Conservation (phyloP, 2,888 invertebrate genomes). For the Eumerus sabulonum region DNA sequence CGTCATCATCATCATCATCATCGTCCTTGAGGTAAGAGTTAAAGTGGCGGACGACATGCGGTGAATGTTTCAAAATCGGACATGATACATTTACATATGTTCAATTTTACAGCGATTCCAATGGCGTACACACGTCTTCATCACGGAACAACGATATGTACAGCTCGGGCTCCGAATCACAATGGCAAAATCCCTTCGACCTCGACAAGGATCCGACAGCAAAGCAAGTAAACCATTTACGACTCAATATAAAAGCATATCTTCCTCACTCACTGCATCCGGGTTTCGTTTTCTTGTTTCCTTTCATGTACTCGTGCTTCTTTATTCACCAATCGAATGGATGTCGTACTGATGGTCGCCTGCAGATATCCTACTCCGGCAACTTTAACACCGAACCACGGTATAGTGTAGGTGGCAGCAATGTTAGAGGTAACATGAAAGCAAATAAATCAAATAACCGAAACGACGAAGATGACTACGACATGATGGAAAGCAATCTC, state of each 20-base stretch:
- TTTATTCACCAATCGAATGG: too few relatives aligned
- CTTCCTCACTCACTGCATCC: slow-evolving; percentile 40
- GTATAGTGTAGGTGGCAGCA: background rate
- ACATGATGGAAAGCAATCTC: slow-evolving; percentile 26
- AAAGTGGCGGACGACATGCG: too few relatives aligned
- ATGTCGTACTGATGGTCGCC: background rate
- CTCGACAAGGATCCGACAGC: slow-evolving; percentile 5
- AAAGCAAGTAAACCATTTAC: slow-evolving; percentile 44
- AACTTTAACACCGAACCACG: slow-evolving; percentile 1
- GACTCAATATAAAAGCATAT: slow-evolving; percentile 49
- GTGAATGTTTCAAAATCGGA: background rate
- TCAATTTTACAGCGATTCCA: slow-evolving; percentile 31
- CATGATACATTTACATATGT: slow-evolving; percentile 1
- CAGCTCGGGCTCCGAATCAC: background rate
- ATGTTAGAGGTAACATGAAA: background rate
- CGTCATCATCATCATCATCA: background rate
- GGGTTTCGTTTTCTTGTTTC: slow-evolving; percentile 1
- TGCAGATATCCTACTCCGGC: slow-evolving; percentile 22
- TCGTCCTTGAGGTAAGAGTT: background rate
- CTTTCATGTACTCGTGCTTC: slow-evolving; percentile 38
- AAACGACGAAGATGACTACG: slow-evolving; percentile 31
- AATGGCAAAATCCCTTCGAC: slow-evolving; percentile 14
- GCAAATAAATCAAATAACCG: background rate
- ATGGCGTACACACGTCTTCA: slow-evolving; percentile 20
- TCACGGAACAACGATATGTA: slow-evolving; percentile 2